Evolutionary conservation across 2,113 vertebrate species (phyloP).

Genomic region (Todiramphus chloris): DNA sequence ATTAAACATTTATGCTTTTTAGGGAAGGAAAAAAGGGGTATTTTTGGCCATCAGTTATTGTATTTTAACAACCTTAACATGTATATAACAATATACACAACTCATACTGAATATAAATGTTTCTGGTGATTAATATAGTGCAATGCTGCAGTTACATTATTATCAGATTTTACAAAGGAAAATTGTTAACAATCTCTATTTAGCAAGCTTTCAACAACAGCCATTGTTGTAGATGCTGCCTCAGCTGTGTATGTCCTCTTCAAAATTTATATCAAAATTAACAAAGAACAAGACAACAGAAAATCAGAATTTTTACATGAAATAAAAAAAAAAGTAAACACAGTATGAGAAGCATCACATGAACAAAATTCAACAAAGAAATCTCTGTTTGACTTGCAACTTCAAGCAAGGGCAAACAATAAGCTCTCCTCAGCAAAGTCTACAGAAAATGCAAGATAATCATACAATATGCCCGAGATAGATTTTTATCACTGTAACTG

Average conservation of each 20-base stretch:
- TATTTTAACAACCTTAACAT: background rate
- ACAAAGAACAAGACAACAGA: background rate
- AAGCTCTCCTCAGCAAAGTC: background rate
- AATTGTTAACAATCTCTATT: background rate
- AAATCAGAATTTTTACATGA: background rate
- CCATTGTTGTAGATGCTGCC: background rate
- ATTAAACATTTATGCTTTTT: background rate
- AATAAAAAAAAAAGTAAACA: background rate
- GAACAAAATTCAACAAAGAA: background rate
- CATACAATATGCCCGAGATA: background rate
- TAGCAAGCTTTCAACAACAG: background rate
- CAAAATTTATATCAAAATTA: slow-evolving; percentile 11
- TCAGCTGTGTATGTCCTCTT: background rate
- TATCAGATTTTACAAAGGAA: slow-evolving; percentile 3
- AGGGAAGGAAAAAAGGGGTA: too few relatives aligned
- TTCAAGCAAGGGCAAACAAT: slow-evolving; percentile 11
- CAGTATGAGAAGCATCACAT: background rate
- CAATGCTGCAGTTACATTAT: background rate
- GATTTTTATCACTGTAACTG: slow-evolving; percentile 47
- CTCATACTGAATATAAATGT: background rate
- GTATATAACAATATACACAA: background rate
- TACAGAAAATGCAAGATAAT: slow-evolving; percentile 29
- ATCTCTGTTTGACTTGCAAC: background rate
- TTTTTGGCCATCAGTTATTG: background rate
- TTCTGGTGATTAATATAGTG: background rate